Conservation (phyloP, 2,888 invertebrate genomes). For the Scaptomyza reducta region DNA sequence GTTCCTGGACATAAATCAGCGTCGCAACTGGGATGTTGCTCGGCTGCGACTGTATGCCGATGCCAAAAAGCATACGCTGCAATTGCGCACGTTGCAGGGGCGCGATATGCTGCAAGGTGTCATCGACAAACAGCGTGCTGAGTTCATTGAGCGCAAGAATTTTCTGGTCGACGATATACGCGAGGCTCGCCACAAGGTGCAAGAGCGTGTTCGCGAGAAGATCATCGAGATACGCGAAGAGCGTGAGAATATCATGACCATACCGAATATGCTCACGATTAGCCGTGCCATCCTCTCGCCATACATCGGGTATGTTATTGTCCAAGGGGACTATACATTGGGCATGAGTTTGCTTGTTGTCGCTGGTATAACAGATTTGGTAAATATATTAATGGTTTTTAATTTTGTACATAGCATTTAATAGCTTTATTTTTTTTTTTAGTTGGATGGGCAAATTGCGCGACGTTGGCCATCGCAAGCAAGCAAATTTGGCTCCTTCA, state of each 20-base stretch:
- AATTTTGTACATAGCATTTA: not conserved
- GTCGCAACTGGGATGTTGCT: slow-evolving; percentile 82
- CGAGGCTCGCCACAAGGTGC: slow-evolving; percentile 89
- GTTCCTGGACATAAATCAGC: slow-evolving; percentile 81
- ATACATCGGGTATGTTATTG: slow-evolving; percentile 93
- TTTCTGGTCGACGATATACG: slow-evolving; percentile 89
- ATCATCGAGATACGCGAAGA: slow-evolving; percentile 87
- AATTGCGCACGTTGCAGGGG: slow-evolving; percentile 84
- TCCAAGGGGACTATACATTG: slow-evolving; percentile 91
- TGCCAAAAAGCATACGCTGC: slow-evolving; percentile 80
- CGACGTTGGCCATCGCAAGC: slow-evolving; percentile 95
- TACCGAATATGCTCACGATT: slow-evolving; percentile 96
- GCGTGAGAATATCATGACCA: slow-evolving; percentile 95
- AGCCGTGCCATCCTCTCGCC: slow-evolving; percentile 94
- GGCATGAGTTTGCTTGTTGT: slow-evolving; percentile 93
- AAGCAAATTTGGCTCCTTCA: slow-evolving; percentile 95
- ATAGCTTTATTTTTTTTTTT: not conserved
- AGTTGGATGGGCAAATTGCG: slow-evolving; percentile 98
- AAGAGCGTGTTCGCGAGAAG: slow-evolving; percentile 89
- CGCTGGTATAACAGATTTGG: slow-evolving; percentile 96
- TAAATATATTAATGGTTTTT: slow-evolving; percentile 83
- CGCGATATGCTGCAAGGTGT: slow-evolving; percentile 86
- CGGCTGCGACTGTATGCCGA: slow-evolving; percentile 81
- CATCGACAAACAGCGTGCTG: slow-evolving; percentile 87
- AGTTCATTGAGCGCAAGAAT: slow-evolving; percentile 87